Percentiles rank a stretch among this genome's conserved stretches.
These are phyloP conservation scores for Allacma fusca DNA, from an alignment of 2,888 invertebrate species.

Conservation along the genomic window DNA sequence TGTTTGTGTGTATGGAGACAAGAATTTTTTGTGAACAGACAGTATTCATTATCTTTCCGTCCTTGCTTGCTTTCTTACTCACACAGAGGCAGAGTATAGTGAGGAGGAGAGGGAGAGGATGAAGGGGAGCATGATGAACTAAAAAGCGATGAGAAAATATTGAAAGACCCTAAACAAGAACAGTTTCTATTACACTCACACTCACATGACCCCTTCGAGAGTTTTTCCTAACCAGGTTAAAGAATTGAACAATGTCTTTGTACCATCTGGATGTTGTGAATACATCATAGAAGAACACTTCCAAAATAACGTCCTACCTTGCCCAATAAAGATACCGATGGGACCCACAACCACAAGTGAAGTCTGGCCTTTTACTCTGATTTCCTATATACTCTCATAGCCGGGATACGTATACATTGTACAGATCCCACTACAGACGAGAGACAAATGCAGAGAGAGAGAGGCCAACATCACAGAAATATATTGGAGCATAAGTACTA, in stretches of 20 bases:
- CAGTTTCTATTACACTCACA: not conserved
- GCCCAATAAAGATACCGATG: conserved; percentile 29
- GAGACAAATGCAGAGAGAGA: too few species aligned
- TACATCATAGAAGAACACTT: conserved; percentile 17
- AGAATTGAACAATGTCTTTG: conserved; percentile 50
- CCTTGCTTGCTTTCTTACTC: not conserved
- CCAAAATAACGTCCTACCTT: conserved; percentile 21
- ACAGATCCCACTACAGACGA: too few species aligned
- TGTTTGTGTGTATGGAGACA: too few species aligned
- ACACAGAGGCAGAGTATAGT: not conserved
- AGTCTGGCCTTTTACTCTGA: conserved; percentile 37
- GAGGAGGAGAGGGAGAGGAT: not conserved
- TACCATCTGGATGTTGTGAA: conserved; percentile 45
- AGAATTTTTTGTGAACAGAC: not conserved
- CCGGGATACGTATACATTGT: not conserved
- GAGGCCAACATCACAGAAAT: too few species aligned
- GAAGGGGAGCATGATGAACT: conserved; percentile 1
- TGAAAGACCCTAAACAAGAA: conserved; percentile 24
- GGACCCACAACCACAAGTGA: conserved; percentile 29
- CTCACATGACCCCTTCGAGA: conserved; percentile 45
- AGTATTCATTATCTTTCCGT: not conserved
- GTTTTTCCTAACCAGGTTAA: conserved; percentile 45
- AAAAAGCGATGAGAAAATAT: conserved; percentile 18
- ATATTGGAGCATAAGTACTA: too few species aligned
- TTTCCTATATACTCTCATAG: conserved; percentile 20